Base-by-base conservation (phyloP, 2,888 invertebrate genomes). In the Napeogenes inachia region DNA sequence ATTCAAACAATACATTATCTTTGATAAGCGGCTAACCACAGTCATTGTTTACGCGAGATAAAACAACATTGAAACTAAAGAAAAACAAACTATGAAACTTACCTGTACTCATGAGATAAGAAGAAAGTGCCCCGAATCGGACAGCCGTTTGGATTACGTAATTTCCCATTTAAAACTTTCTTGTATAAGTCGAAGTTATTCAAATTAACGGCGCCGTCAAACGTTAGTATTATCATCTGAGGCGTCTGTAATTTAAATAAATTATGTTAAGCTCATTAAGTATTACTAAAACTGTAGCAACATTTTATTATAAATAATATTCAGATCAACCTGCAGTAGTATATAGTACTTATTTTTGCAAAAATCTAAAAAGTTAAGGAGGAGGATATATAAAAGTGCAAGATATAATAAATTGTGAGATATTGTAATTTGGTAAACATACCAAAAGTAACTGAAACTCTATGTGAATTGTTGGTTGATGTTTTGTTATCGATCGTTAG, bases 131-230 rank as follows among this genome's bases (percentile, higher is more conserved):
- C 98, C 70, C 93, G 94, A 70, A 98, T 94, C 13, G 94, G 93
- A 76, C 98, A 98, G 13, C 95, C 96, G 80, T 98, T 98, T 55
- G 97, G 96, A 89, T 98, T 98, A 76, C 94, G 92, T 70, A 95
- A 91, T 78, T 94, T 94, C 65, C 92, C 93, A 76, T 93, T 93
- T 82, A 98, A 96, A 61, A 98, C 95, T 86, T 95, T 95, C 81
- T 93, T 94, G 87, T 98, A 98, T 75, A 95, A 93, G 67, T 96
- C 95, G 82, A 93, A 97, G 87, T 98, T 98, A 82, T 97, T 97
- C 77, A 96, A 92, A 87, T 98, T 98, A 71, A 98, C 93, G 33
- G 97, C 98, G 59, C 98, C 98, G 81, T 98, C 98, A 81, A 98
- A 97, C 50, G 98, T 97, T 75, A 98, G 85, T 77, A 98, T 85